Evolutionary conservation across 1,140 invertebrate genomes (phyloP), one percentile per base, ranked within the genome.

Genomic region (Heterodera carotae): DNA sequence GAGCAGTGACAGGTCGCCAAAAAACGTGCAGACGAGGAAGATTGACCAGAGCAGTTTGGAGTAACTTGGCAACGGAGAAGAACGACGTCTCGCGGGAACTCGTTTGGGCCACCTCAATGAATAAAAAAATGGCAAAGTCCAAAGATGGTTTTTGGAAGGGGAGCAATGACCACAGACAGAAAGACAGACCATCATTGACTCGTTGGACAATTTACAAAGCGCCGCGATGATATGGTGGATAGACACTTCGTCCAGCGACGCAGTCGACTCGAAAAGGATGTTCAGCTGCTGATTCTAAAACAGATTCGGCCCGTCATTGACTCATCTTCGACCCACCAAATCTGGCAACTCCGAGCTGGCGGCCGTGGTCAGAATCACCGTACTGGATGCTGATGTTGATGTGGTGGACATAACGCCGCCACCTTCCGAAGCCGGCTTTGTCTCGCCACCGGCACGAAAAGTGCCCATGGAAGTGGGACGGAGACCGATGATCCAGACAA

Each of bases 401-500:
- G 82, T 78, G 43, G 48, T 67, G 33, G 76, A 73, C 27, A 67
- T 78, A 10, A 53, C 66, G 18, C 56, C 67, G 27, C 79, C 81
- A 29, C 67, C 78, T 25, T 66, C 79, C 4, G 69, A 33, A 8
- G 59, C 62, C 3, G 80, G 18, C 22, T 56, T 39, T 12, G 75
- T 34, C 60, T 85, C 76, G 43, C 60, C 70, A 53, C 76, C 82
- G 33, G 82, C 33, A 22, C 78, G 78, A 81, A 84, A 84, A 59
- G 53, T 69, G 62, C 80, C 83, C 66, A 39, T 79, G 22, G 82
- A 60, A n/a, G 83, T 82, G 31, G 85, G 89, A 78, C 97, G 97
- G 60, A 98, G 88, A 0, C 95, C 95, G n/a, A 98, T 89, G 84
- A 98, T 97, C 96, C 96, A 98, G 0, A 96, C 94, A 77, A 98